A percentile compares a stretch with the other conserved stretches of the same genome.
Evolutionary conservation across 2,113 vertebrate species (phyloP).

Genomic region (Nerophis lumbriciformis): DNA sequence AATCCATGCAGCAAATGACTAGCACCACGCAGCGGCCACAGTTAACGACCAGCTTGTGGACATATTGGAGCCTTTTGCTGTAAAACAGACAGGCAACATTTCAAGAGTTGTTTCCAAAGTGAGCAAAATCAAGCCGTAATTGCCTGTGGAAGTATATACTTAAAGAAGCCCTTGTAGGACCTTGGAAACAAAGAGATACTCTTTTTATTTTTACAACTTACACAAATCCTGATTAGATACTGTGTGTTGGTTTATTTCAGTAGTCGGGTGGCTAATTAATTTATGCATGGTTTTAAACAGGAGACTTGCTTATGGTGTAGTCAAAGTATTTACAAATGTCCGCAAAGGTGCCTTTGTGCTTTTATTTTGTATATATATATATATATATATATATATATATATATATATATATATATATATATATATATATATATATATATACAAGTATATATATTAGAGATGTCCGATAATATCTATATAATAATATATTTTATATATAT

Average conservation of each 20-base stretch:
- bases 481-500: no score
- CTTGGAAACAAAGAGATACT: not conserved
- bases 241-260: not conserved
- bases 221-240: not conserved
- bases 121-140: not conserved
- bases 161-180: not conserved
- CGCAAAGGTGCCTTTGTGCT: not conserved
- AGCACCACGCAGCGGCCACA: not conserved
- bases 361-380: not conserved
- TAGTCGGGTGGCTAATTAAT: not conserved
- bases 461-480: no score
- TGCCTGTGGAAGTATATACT: not conserved
- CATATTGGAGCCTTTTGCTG: not conserved
- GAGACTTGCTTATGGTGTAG: not conserved
- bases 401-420: not conserved
- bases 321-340: no score
- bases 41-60: not conserved
- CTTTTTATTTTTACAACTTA: no score
- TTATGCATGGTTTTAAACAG: not conserved
- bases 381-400: not conserved
- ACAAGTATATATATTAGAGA: not conserved
- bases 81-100: not conserved
- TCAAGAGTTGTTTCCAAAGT: conserved; percentile 3
- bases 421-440: not conserved
- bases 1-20: conserved; percentile 1